These are phyloP conservation scores for Rhinogobius similis DNA, from an alignment of 2,113 vertebrate species.

Conservation along the genomic window DNA sequence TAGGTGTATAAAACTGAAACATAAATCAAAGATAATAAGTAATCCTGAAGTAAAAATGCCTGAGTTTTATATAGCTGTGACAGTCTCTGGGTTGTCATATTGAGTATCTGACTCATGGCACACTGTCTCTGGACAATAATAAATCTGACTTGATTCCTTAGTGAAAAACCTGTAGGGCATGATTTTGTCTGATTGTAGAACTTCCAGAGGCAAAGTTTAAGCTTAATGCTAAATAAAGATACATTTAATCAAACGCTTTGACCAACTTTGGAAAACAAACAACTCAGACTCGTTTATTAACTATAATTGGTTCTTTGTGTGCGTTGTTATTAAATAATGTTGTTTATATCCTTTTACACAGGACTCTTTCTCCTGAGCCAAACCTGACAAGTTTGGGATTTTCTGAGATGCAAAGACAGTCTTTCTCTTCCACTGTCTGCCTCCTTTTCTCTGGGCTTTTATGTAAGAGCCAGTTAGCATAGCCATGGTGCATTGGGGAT, in stretches of 20 bases:
- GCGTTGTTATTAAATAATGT: slow-evolving; percentile 16
- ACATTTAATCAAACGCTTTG: too few relatives aligned
- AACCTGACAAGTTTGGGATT: slow-evolving; percentile 59
- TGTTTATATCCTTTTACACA: slow-evolving; percentile 63
- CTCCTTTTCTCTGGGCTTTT: slow-evolving; percentile 64
- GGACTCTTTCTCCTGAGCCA: slow-evolving; percentile 55
- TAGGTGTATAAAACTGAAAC: background rate
- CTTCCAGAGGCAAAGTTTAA: background rate
- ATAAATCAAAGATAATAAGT: background rate
- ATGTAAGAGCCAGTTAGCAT: slow-evolving; percentile 75
- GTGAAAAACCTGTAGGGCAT: background rate
- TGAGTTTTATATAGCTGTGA: background rate
- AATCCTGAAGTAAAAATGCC: background rate
- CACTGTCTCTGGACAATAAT: background rate
- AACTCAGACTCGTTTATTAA: background rate
- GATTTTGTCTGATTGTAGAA: background rate
- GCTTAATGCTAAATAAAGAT: background rate
- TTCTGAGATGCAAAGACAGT: slow-evolving; percentile 39
- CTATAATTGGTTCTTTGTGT: background rate
- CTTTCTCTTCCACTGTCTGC: slow-evolving; percentile 46
- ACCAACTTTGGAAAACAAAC: background rate
- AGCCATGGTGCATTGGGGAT: slow-evolving; percentile 65
- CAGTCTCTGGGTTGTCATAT: background rate
- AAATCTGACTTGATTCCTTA: background rate
- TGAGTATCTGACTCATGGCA: background rate